Percentiles rank a stretch among this genome's conserved stretches.
phyloP scores from a whole-genome alignment of 1,140 invertebrate species.

The Drosophila varians region DNA sequence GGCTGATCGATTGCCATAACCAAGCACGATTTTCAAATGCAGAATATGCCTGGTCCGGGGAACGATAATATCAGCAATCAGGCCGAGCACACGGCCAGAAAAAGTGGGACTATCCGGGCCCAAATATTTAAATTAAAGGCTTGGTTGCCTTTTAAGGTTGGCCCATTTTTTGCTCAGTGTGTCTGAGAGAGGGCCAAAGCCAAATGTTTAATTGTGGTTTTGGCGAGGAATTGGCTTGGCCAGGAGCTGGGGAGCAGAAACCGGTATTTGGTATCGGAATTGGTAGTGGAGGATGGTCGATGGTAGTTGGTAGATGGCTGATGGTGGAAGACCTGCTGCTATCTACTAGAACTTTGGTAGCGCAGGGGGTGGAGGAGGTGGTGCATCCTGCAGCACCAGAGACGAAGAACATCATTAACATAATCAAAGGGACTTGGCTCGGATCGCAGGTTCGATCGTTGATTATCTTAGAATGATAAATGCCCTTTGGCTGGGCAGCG shows the following conservation, averaged over 20 bases:
- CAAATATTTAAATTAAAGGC: too few relatives aligned
- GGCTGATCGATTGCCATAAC: constrained; percentile 54
- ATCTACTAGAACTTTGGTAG: not conserved
- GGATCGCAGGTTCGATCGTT: constrained; percentile 28
- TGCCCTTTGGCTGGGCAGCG: constrained; percentile 9
- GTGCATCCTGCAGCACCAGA: not conserved
- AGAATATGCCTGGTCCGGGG: not conserved
- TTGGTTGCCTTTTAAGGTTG: not conserved
- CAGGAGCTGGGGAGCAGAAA: constrained; percentile 14
- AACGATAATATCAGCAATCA: constrained; percentile 55
- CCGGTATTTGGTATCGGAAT: constrained; percentile 7
- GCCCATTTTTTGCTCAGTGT: not conserved
- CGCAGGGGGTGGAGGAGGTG: not conserved
- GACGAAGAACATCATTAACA: constrained; percentile 47
- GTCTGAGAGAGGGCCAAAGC: constrained; percentile 16
- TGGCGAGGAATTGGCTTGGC: not conserved
- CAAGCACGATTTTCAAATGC: constrained; percentile 61
- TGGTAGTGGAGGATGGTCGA: not conserved
- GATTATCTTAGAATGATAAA: constrained; percentile 58
- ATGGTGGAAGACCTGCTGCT: not conserved
- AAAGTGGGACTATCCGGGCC: too few relatives aligned
- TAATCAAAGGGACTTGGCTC: constrained; percentile 48
- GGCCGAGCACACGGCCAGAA: constrained; percentile 5
- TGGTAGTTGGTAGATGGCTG: not conserved
- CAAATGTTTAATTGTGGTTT: constrained; percentile 56